Conservation (phyloP, 2,888 invertebrate species). For the Oxytorus armatus region DNA sequence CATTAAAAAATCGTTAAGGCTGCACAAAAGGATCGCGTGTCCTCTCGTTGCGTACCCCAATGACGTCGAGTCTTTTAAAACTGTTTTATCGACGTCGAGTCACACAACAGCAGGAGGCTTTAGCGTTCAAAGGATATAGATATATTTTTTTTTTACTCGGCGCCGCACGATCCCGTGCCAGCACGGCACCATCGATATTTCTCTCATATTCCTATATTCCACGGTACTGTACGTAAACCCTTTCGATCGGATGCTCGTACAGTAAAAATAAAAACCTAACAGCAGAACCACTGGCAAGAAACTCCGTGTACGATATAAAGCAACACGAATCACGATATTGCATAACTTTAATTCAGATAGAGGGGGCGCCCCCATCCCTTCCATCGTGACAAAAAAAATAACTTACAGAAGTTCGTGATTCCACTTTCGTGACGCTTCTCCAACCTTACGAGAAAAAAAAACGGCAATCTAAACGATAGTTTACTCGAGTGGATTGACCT, state of each 20-base stretch:
- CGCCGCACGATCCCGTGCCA: conserved; percentile 64
- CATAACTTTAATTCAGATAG: conserved; percentile 57
- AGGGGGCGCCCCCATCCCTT: too few relatives aligned
- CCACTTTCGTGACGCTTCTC: conserved; percentile 57
- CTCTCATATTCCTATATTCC: conserved; percentile 10
- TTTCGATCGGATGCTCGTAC: conserved; percentile 32
- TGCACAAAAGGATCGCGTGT: conserved; percentile 67
- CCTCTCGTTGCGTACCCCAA: conserved; percentile 59
- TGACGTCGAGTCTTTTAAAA: conserved; percentile 45
- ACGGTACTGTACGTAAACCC: conserved; percentile 39
- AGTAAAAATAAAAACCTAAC: neutral
- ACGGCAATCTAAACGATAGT: conserved; percentile 41
- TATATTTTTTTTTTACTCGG: conserved; percentile 40
- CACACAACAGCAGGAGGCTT: conserved; percentile 16
- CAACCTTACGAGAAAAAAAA: conserved; percentile 36
- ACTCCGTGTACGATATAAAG: neutral
- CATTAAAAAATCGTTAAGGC: conserved; percentile 49
- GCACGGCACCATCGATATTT: conserved; percentile 48
- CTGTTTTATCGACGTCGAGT: conserved; percentile 19
- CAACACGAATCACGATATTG: conserved; percentile 53
- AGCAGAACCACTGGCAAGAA: conserved; percentile 9
- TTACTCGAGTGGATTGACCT: conserved; percentile 55
- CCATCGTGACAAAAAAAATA: conserved; percentile 8
- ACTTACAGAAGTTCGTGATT: conserved; percentile 56
- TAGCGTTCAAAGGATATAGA: conserved; percentile 18